A percentile compares a stretch with the other conserved stretches of the same genome.
Conservation (phyloP, 1,140 invertebrate genomes). For the Orchesella cincta region DNA sequence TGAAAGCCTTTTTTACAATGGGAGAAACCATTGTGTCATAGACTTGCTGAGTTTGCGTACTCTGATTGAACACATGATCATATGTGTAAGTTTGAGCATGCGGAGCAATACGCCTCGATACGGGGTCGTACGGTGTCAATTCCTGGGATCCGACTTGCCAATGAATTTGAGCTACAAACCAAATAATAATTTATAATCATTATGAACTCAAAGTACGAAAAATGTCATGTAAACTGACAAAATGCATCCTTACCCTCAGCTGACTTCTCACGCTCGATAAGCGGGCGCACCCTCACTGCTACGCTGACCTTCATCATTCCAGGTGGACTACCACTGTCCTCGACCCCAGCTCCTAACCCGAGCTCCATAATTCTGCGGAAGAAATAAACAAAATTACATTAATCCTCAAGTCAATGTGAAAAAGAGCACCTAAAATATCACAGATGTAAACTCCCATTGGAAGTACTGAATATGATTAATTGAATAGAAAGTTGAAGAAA, state of each 20-base stretch:
- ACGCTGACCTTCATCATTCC: slow-evolving; percentile 71
- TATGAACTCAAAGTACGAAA: neutral
- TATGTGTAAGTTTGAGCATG: slow-evolving; percentile 52
- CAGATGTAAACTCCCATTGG: too few species aligned
- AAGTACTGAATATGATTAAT: too few species aligned
- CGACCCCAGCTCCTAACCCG: too few species aligned
- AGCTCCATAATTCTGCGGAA: too few species aligned
- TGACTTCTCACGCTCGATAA: slow-evolving; percentile 66
- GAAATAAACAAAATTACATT: too few species aligned
- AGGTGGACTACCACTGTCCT: too few species aligned
- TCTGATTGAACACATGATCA: slow-evolving; percentile 75
- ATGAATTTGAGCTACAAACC: too few species aligned
- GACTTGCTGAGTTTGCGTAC: slow-evolving; percentile 64
- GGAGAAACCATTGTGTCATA: slow-evolving; percentile 70
- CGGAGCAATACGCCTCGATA: neutral
- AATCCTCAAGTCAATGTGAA: too few species aligned
- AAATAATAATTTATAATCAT: too few species aligned
- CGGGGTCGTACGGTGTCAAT: neutral
- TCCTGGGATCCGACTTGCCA: neutral
- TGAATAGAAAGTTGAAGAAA: too few species aligned
- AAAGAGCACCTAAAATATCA: too few species aligned
- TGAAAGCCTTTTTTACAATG: slow-evolving; percentile 70
- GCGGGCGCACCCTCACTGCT: slow-evolving; percentile 71
- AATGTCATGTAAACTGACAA: slow-evolving; percentile 32
- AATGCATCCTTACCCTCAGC: slow-evolving; percentile 49